A percentile compares a stretch with the other conserved stretches of the same genome.
These are phyloP conservation scores for Peromyscus californicus DNA, from an alignment of 2,113 vertebrate species.

Conservation along the genomic window DNA sequence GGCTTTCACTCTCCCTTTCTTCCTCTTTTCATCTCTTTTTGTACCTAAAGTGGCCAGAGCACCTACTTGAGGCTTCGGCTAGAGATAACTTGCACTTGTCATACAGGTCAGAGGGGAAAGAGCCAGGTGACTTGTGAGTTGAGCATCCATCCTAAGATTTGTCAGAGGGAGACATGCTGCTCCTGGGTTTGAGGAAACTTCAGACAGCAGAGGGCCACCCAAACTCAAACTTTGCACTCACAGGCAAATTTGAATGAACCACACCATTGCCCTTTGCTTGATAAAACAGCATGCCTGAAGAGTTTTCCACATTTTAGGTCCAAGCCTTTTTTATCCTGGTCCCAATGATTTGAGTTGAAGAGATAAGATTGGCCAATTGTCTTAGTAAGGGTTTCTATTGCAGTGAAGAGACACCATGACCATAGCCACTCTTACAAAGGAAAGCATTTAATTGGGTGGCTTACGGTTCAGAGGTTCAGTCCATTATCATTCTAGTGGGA, in stretches of 20 bases:
- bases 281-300: conserved; percentile 44
- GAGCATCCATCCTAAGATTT: background rate
- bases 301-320: conserved; percentile 38
- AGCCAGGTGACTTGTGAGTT: background rate
- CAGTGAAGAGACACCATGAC: no score
- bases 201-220: background rate
- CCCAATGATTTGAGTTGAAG: conserved; percentile 12
- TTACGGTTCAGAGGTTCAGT: background rate
- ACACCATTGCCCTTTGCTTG: background rate
- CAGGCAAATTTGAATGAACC: background rate
- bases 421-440: background rate
- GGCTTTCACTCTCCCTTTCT: background rate
- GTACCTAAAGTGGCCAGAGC: background rate
- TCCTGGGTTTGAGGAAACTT: background rate
- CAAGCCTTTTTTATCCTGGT: background rate
- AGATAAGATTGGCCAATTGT: conserved; percentile 22
- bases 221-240: background rate
- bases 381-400: background rate
- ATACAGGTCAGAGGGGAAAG: background rate
- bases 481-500: background rate
- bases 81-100: background rate
- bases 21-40: background rate
- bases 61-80: background rate
- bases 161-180: background rate
- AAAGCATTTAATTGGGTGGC: background rate